A percentile compares a stretch with the other conserved stretches of the same genome.
These are phyloP conservation scores for Parelbella ahira DNA, from an alignment of 2,888 invertebrate species.

Conservation along the genomic window DNA sequence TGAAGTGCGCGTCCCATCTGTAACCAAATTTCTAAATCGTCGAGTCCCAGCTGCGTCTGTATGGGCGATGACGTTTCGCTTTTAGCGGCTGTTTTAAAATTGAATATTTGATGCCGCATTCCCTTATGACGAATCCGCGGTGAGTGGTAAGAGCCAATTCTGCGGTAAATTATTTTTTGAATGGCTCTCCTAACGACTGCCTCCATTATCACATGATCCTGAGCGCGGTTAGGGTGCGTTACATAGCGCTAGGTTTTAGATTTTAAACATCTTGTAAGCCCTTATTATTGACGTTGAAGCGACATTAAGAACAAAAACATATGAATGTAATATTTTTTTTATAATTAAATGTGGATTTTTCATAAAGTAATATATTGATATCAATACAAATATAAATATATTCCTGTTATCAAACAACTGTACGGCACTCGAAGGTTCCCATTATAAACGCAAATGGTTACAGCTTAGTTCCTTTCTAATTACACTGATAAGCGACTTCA, in stretches of 20 bases:
- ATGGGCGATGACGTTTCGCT: slow-evolving; percentile 78
- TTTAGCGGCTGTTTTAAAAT: slow-evolving; percentile 80
- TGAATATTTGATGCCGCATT: slow-evolving; percentile 79
- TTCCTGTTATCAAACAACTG: slow-evolving; percentile 57
- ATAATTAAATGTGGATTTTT: neutral
- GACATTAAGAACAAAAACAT: too few relatives aligned
- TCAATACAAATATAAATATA: slow-evolving; percentile 26
- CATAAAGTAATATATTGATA: slow-evolving; percentile 7
- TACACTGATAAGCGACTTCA: slow-evolving; percentile 76
- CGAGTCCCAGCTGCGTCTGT: slow-evolving; percentile 74
- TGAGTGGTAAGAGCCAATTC: slow-evolving; percentile 60
- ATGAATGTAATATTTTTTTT: too few relatives aligned
- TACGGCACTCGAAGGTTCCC: slow-evolving; percentile 64
- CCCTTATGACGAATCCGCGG: slow-evolving; percentile 74
- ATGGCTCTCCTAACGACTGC: slow-evolving; percentile 35
- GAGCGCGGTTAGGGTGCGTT: slow-evolving; percentile 15
- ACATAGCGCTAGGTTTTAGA: neutral
- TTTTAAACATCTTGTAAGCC: too few relatives aligned
- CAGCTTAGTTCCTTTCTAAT: slow-evolving; percentile 78
- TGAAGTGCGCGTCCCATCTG: slow-evolving; percentile 75
- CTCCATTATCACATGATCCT: slow-evolving; percentile 29
- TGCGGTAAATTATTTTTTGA: slow-evolving; percentile 69
- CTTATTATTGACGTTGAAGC: neutral
- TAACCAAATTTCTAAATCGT: slow-evolving; percentile 75
- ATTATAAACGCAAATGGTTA: slow-evolving; percentile 74